Percentiles rank a stretch among this genome's conserved stretches.
Conservation (phyloP, 2,113 vertebrate species). For the Bettongia penicillata region DNA sequence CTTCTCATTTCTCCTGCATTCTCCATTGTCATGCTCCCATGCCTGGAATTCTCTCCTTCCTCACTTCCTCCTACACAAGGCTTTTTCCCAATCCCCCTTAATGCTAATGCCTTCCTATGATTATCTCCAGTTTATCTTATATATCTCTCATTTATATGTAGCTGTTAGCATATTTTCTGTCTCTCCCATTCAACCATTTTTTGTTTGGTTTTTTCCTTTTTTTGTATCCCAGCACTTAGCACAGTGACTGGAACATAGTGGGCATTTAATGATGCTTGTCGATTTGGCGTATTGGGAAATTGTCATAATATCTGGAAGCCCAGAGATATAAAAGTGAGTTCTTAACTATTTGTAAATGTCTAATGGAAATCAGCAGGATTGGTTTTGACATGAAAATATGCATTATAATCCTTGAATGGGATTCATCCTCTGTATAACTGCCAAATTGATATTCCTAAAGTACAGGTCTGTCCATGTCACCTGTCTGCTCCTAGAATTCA, state of each 20-base stretch:
- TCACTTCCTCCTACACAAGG: neutral
- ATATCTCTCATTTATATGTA: neutral
- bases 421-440: neutral
- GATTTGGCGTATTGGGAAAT: neutral
- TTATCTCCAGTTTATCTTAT: neutral
- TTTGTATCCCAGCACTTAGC: neutral
- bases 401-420: neutral
- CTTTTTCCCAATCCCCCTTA: neutral
- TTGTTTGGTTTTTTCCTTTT: neutral
- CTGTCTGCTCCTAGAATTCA: neutral
- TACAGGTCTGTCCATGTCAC: neutral
- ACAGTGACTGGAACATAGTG: neutral
- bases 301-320: neutral
- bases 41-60: neutral
- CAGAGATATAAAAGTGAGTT: neutral
- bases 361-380: neutral
- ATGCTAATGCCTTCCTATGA: neutral
- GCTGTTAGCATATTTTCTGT: neutral
- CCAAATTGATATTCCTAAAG: neutral
- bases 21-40: neutral
- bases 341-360: neutral
- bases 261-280: neutral
- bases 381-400: neutral
- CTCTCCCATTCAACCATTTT: neutral
- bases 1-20: neutral